phyloP scores from a whole-genome alignment of 2,797 vertebrate genomes.

The Anguilla megastoma region DNA sequence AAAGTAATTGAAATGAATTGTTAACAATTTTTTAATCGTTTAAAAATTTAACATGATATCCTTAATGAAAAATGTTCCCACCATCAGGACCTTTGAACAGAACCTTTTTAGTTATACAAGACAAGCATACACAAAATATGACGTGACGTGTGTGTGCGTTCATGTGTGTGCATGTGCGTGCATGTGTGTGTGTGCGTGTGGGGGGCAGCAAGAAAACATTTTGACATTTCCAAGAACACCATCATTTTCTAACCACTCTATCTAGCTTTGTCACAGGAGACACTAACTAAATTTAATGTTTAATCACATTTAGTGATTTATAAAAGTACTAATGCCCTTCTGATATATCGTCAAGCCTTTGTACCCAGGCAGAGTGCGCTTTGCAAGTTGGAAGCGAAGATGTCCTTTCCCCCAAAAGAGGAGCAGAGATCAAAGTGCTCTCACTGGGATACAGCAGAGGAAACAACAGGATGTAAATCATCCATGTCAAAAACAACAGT shows the following conservation, averaged over 20 bases:
- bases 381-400: conserved; percentile 17
- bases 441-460: conserved; percentile 5
- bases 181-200: too few species aligned
- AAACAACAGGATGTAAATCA: conserved; percentile 50
- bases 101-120: not conserved
- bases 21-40: not conserved
- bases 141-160: not conserved
- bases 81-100: not conserved
- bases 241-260: not conserved
- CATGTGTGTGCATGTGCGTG: too few species aligned
- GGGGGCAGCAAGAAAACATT: too few species aligned
- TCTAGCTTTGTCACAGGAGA: not conserved
- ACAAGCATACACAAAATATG: not conserved
- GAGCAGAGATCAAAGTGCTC: conserved; percentile 40
- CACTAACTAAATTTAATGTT: not conserved
- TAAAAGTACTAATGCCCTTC: not conserved
- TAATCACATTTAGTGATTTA: conserved; percentile 7
- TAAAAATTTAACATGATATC: not conserved
- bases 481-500: conserved; percentile 34
- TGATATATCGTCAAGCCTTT: not conserved
- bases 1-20: not conserved
- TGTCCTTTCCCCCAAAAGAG: conserved; percentile 24
- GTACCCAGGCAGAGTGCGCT: conserved; percentile 6
- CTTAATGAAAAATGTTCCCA: not conserved
- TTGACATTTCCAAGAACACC: not conserved